Conservation (phyloP, 1,140 invertebrate genomes). For the Drosophila grimshawi region DNA sequence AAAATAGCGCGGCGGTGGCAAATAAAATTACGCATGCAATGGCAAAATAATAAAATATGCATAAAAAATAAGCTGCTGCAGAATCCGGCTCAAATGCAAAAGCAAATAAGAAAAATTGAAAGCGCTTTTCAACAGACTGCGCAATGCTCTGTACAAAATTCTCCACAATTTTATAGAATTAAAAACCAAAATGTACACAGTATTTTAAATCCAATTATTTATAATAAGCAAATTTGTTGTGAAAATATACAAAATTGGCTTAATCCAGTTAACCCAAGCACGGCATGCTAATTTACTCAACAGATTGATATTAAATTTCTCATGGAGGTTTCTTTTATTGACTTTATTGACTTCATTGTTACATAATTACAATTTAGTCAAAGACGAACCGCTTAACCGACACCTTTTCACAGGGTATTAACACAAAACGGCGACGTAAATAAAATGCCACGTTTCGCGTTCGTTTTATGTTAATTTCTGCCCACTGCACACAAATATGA, state of each 20-base stretch:
- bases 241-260: no score
- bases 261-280: neutral
- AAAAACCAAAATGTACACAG: neutral
- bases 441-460: constrained; percentile 43
- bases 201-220: no score
- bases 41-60: constrained; percentile 82
- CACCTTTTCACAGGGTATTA: constrained; percentile 21
- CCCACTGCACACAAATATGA: constrained; percentile 64
- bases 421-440: constrained; percentile 50
- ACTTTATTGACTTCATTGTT: no score
- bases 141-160: constrained; percentile 22
- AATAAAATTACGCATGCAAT: constrained; percentile 82
- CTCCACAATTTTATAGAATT: neutral
- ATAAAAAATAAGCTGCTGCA: constrained; percentile 81
- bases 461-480: constrained; percentile 68
- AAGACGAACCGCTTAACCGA: neutral
- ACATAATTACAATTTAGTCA: no score
- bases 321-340: no score
- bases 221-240: no score
- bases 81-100: constrained; percentile 53
- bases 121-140: constrained; percentile 3
- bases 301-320: no score
- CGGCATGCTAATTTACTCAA: no score
- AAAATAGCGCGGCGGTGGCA: constrained; percentile 50
- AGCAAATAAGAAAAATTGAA: neutral